Evolutionary conservation across 2,797 vertebrate species (phyloP), one percentile per base, ranked within the genome.

Genomic region (Aphelocoma californica): DNA sequence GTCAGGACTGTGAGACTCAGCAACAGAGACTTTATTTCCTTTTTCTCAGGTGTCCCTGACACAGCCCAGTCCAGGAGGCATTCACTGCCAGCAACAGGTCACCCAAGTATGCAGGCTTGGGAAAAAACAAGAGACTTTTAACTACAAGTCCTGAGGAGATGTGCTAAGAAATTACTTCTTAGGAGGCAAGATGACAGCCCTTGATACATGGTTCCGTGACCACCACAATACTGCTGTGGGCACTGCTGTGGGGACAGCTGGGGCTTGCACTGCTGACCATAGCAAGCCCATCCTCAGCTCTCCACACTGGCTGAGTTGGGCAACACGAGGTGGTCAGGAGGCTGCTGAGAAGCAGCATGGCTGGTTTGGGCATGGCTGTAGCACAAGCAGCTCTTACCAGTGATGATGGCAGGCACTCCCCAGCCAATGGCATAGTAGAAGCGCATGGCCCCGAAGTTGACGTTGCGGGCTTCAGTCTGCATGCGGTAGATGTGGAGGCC

Each of bases 391-490:
- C 67, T 89, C 96, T 85, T 66, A 99, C 99, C 99, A 31, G 99
- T 99, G 96, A 99, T 99, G 91, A 99, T 99, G 50, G 99, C 99
- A 0, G 99, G 99, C 42, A 99, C 98, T 0, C 99, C 99, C 99
- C 99, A 99, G 96, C 99, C 99, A 12, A 99, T 99, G 96, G 99
- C 99, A 1, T 99, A 99, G 97, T 99, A 99, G 98, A 99, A 99
- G 88, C 99, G 98, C 99, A 99, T 99, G 91, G 99, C 99, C 6
- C 99, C 99, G 0, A 98, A 99, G 98, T 99, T 99, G 97, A 99
- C 98, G 14, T 99, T 99, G 80, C 99, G 98, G 8, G 98, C 99
- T 97, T 99, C 99, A 0, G 99, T 99, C 98, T 99, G 99, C 99
- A 99, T 99, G 80, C 99, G 98, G 98, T 99, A 99, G 97, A 99